A percentile compares a stretch with the other conserved stretches of the same genome.
Conservation (phyloP, 2,888 invertebrate genomes). For the Pedicia rivosa region DNA sequence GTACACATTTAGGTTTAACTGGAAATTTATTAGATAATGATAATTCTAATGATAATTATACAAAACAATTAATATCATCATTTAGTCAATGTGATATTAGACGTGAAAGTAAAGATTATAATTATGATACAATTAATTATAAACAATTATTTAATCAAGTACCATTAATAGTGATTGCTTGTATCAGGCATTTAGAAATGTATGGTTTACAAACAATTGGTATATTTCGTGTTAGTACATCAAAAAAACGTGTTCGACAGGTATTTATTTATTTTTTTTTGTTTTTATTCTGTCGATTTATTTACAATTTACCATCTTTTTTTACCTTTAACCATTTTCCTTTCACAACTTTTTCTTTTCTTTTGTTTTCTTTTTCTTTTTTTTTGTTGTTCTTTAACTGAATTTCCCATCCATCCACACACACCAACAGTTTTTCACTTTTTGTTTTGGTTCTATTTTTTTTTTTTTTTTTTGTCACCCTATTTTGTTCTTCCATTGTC, state of each 20-base stretch:
- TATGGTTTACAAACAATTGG: conserved; percentile 74
- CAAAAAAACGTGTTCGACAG: conserved; percentile 84
- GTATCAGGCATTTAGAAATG: conserved; percentile 65
- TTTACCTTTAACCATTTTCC: too few relatives aligned
- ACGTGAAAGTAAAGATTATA: conserved; percentile 27
- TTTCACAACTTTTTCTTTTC: too few relatives aligned
- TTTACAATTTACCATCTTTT: too few relatives aligned
- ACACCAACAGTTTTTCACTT: too few relatives aligned
- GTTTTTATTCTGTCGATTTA: too few relatives aligned
- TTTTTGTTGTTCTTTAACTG: conserved; percentile 2
- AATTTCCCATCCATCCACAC: too few relatives aligned
- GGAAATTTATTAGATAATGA: not conserved
- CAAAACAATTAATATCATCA: conserved; percentile 11
- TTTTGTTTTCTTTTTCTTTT: not conserved
- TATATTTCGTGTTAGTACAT: conserved; percentile 82
- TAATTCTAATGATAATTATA: not conserved
- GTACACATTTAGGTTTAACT: conserved; percentile 8
- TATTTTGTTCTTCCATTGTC: too few relatives aligned
- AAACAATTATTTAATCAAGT: conserved; percentile 32
- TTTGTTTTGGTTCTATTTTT: too few relatives aligned
- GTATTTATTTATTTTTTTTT: not conserved
- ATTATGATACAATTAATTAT: conserved; percentile 9
- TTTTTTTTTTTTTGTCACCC: too few relatives aligned
- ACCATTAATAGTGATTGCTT: conserved; percentile 62
- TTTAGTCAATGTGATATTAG: conserved; percentile 35